phyloP scores from a whole-genome alignment of 2,113 vertebrate species.

The Centropus unirufus region DNA sequence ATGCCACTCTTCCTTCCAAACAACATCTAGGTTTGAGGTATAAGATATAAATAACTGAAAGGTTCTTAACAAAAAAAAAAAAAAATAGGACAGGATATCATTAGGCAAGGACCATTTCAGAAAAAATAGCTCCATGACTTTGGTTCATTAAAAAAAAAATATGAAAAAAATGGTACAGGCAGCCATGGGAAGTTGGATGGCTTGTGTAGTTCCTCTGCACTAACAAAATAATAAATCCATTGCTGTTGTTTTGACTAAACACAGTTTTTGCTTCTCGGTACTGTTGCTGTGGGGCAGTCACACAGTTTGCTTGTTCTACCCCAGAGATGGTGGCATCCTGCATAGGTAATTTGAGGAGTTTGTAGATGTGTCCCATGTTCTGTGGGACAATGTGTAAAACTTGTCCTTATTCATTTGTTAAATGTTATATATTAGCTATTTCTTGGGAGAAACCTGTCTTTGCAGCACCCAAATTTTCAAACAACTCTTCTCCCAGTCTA shows the following conservation, averaged over 20 bases:
- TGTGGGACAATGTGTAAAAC: not conserved
- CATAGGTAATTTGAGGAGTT: not conserved
- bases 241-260: not conserved
- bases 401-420: not conserved
- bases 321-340: not conserved
- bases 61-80: not conserved
- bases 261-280: not conserved
- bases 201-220: not conserved
- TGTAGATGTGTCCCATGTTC: not conserved
- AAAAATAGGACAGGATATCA: not conserved
- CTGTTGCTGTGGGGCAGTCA: not conserved
- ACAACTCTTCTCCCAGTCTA: too few species aligned
- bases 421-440: not conserved
- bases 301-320: not conserved
- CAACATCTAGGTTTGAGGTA: conserved; percentile 20
- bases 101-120: not conserved
- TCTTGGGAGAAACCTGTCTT: not conserved
- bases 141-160: not conserved
- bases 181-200: not conserved
- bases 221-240: not conserved
- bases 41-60: conserved; percentile 7
- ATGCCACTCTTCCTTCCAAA: not conserved
- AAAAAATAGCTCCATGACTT: not conserved
- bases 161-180: not conserved
- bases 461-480: too few species aligned